Base-by-base conservation (phyloP, 2,797 vertebrate genomes). In the Micromesistius poutassou region DNA sequence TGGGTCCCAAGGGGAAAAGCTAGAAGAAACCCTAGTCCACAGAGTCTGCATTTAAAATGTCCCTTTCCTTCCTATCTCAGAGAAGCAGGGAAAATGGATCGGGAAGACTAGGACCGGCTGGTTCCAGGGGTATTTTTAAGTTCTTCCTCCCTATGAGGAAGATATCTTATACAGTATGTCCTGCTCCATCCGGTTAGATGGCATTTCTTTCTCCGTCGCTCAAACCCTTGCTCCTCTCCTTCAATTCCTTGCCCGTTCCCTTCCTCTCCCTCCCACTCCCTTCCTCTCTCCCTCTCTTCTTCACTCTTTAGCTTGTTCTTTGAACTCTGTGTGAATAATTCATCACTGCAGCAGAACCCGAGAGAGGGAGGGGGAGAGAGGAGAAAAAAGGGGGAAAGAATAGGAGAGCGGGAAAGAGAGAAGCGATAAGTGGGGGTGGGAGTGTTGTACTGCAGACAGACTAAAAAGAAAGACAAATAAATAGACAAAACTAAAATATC, bases 181-280 rank as follows among this genome's bases (percentile, higher is more conserved):
- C 72, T 84, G 85, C 86, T 88, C 50, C 84, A 84, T 79, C 77
- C 74, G 38, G 2, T 70, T 70, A 28, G 66, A 70, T 30, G n/a
- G 14, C 7, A 28, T 5, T 79, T 70, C 74, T 77, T 77, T 79
- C 85, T 77, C 79, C 71, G 76, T 79, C 86, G 81, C 89, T 91
- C 87, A 78, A 85, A 87, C 78, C 76, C 68, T 83, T 77, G 84
- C 78, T 73, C 85, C 83, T n/a, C 81, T 87, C 86, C 86, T 88
- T 91, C 87, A 78, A 85, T 87, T 77, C 76, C 72, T 83, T 77
- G 84, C 78, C 72, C 85, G 81, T 81, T 87, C 85, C 85, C 22
- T 62, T 10, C n/a, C 22, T 62, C 55, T 85, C 82, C 25, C 14
- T 28, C 77, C 28, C 71, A 30, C 62, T 42, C 36, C 5, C 12